A percentile compares a stretch with the other conserved stretches of the same genome.
phyloP scores from a whole-genome alignment of 2,888 invertebrate genomes.

The Volucella bombylans region DNA sequence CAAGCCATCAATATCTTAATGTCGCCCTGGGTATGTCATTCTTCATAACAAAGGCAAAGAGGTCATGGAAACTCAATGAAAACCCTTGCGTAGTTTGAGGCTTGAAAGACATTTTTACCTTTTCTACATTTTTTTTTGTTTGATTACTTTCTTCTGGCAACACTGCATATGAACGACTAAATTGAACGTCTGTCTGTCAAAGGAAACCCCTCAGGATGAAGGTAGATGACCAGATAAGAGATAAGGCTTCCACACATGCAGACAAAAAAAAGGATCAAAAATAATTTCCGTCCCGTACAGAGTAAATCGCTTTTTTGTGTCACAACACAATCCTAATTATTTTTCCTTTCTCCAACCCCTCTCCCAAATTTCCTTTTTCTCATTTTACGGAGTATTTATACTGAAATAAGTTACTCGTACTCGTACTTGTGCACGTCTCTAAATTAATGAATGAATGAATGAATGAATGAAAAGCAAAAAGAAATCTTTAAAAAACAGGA shows the following conservation, averaged over 20 bases:
- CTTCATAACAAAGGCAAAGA: too few relatives aligned
- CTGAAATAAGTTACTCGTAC: neutral
- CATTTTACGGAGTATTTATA: neutral
- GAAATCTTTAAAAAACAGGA: neutral
- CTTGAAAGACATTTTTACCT: too few relatives aligned
- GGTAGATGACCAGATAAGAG: neutral
- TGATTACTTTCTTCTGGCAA: too few relatives aligned
- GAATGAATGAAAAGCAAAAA: too few relatives aligned
- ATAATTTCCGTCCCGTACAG: constrained; percentile 12
- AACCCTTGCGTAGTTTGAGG: too few relatives aligned
- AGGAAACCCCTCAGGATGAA: neutral
- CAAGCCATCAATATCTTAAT: too few relatives aligned
- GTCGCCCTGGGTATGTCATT: too few relatives aligned
- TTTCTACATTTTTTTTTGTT: too few relatives aligned
- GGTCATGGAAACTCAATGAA: too few relatives aligned
- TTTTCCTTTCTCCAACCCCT: neutral
- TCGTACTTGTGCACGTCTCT: too few relatives aligned
- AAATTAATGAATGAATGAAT: constrained; percentile 26
- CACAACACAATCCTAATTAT: constrained; percentile 35
- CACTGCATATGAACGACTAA: neutral
- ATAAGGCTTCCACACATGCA: neutral
- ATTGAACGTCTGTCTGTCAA: constrained; percentile 1
- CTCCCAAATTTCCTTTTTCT: neutral
- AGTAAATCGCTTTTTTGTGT: constrained; percentile 12
- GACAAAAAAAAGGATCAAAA: constrained; percentile 1